Evolutionary conservation across 2,888 invertebrate species (phyloP).

Genomic region (Copidosoma aretas): DNA sequence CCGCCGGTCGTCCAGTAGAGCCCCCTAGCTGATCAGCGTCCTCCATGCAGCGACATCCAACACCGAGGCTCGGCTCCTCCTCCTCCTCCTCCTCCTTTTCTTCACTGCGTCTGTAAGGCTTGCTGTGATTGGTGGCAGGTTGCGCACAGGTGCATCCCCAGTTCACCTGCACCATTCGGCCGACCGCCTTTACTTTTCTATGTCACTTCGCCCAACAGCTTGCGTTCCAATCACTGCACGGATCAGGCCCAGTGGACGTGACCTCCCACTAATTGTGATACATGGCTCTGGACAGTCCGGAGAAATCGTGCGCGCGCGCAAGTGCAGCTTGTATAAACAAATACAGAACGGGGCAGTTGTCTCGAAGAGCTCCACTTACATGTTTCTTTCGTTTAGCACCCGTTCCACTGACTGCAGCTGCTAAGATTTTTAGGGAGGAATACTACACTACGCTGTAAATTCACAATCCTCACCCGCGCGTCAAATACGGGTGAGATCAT

Average conservation of each 20-base stretch:
- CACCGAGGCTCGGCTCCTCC: not conserved
- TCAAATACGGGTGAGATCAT: too few species aligned
- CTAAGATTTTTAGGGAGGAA: too few species aligned
- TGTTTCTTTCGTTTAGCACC: too few species aligned
- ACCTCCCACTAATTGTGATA: not conserved
- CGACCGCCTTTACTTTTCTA: not conserved
- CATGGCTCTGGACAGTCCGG: not conserved
- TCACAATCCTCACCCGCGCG: too few species aligned
- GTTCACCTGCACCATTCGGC: not conserved
- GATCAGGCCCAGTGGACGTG: not conserved
- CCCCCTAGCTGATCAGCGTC: slow-evolving; percentile 6
- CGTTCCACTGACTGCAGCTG: too few species aligned
- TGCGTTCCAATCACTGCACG: not conserved
- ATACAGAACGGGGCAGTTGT: too few species aligned
- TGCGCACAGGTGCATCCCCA: not conserved
- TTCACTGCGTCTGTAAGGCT: not conserved
- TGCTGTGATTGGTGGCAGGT: not conserved
- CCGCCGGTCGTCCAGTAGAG: slow-evolving; percentile 3
- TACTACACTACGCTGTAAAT: too few species aligned
- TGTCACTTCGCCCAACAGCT: not conserved
- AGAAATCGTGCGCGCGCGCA: too few species aligned
- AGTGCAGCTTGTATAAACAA: too few species aligned
- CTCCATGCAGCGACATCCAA: not conserved
- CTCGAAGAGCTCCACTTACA: too few species aligned
- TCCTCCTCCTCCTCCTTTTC: not conserved